Conservation (phyloP, 2,888 invertebrate genomes). For the Steromphala cineraria region DNA sequence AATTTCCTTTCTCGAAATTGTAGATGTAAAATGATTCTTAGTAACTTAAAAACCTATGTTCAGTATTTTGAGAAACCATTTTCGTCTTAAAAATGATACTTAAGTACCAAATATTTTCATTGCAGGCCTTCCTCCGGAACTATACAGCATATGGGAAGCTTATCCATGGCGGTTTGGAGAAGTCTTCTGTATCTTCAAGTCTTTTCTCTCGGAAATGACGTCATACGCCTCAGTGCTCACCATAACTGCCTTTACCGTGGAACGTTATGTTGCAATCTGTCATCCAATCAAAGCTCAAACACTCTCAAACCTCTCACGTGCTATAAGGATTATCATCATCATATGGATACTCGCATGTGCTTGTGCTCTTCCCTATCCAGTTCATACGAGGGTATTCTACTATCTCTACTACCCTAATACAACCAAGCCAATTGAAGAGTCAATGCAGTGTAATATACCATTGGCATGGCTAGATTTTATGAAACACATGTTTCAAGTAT, state of each 20-base stretch:
- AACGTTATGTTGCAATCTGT: slow-evolving; percentile 91
- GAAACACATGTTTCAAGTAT: slow-evolving; percentile 83
- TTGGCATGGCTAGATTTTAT: slow-evolving; percentile 53
- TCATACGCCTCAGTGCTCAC: slow-evolving; percentile 93
- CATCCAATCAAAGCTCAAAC: slow-evolving; percentile 89
- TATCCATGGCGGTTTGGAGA: slow-evolving; percentile 76
- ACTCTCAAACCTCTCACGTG: slow-evolving; percentile 88
- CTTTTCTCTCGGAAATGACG: slow-evolving; percentile 79
- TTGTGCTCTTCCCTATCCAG: slow-evolving; percentile 79
- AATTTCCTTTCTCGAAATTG: too few relatives aligned
- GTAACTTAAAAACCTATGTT: too few relatives aligned
- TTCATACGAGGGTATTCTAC: slow-evolving; percentile 65
- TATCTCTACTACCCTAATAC: slow-evolving; percentile 52
- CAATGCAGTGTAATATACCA: slow-evolving; percentile 69
- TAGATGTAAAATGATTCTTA: too few relatives aligned
- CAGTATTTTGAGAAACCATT: too few relatives aligned
- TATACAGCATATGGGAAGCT: slow-evolving; percentile 76
- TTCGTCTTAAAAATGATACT: too few relatives aligned
- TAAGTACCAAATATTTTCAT: slow-evolving; percentile 17
- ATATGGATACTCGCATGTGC: slow-evolving; percentile 87
- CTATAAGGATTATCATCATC: slow-evolving; percentile 85
- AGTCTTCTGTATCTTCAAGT: slow-evolving; percentile 75
- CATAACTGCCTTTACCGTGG: slow-evolving; percentile 93
- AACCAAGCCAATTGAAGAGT: slow-evolving; percentile 54
- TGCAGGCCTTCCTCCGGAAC: slow-evolving; percentile 76